A percentile compares a stretch with the other conserved stretches of the same genome.
phyloP scores from a whole-genome alignment of 1,140 invertebrate species.

The Papilio dardanus region DNA sequence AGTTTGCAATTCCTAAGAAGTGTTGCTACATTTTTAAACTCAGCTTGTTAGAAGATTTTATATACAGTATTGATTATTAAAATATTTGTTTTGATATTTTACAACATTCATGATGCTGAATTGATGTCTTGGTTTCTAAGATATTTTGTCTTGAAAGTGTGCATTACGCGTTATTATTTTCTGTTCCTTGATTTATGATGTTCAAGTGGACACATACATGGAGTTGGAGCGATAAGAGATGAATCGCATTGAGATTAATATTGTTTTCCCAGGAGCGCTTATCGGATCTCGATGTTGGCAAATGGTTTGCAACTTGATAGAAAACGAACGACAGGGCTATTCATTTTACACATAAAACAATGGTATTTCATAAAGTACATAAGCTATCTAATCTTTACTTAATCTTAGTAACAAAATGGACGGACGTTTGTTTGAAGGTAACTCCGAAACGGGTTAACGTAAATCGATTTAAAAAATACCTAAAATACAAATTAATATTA shows the following conservation, averaged over 20 bases:
- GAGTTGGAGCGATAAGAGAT: constrained; percentile 69
- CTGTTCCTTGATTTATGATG: constrained; percentile 62
- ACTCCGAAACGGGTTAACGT: no score
- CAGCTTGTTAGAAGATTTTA: no score
- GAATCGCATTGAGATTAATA: constrained; percentile 70
- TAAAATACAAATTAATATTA: neutral
- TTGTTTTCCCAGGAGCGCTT: constrained; percentile 64
- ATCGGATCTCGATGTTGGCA: constrained; percentile 68
- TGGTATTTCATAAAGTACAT: neutral
- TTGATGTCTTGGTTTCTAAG: neutral
- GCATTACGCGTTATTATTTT: constrained; percentile 22
- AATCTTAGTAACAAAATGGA: no score
- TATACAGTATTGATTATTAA: no score
- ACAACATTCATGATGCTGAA: no score
- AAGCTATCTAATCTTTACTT: no score
- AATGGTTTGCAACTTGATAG: constrained; percentile 56
- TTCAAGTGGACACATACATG: constrained; percentile 54
- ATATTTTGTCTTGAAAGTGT: constrained; percentile 3
- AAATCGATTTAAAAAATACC: no score
- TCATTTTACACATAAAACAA: constrained; percentile 1
- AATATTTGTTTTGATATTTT: no score
- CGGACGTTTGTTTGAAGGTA: no score
- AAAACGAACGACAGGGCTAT: constrained; percentile 51
- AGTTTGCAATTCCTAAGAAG: neutral
- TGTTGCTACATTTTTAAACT: no score